Evolutionary conservation across 2,888 invertebrate species (phyloP), one percentile per base, ranked within the genome.

Genomic region (Pollenia griseotomentosa): DNA sequence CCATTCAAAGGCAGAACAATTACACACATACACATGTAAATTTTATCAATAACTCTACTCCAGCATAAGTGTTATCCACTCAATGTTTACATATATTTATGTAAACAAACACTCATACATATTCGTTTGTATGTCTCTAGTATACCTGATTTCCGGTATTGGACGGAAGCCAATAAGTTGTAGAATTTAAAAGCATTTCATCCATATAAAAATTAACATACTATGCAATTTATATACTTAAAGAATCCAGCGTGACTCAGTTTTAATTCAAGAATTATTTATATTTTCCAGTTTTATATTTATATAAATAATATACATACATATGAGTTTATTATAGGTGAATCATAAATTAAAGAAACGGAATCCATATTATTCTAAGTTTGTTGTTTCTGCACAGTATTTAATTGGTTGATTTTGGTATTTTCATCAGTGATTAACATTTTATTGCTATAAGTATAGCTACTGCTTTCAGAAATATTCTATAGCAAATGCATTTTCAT

Each of bases 111-210:
- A 44, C 7, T 19, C 46, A 9, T 12, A 65, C 23, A 55, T 6
- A 3, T 4, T 70, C 46, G 42, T 19, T 1, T 42, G 16, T 19
- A 16, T 23, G 7, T 16, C 55, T 33, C 16, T 33, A 44, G 16
- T 40, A 57, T 65, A 87, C 81, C 80, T 87, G 83, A 87, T 78
- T 73, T 87, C 84, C 83, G 83, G 84, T 78, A 74, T 78, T 75
- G 59, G 78, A 74, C 87, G 81, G 83, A 87, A 84, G 68, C 63
- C 73, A 74, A 51, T 57, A 81, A 81, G 68, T 73, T 57, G 61
- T 73, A 70, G 83, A 86, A 79, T 83, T 83, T 74, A 53, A 77
- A 53, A 16, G 53, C 48, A 65, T 46, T 70, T 23, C 59, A 19
- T 73, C n/a, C 33, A 16, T 44, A 63, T 19, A 33, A 48, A 63